phyloP scores from a whole-genome alignment of 2,113 vertebrate species.

The Heteronetta atricapilla region DNA sequence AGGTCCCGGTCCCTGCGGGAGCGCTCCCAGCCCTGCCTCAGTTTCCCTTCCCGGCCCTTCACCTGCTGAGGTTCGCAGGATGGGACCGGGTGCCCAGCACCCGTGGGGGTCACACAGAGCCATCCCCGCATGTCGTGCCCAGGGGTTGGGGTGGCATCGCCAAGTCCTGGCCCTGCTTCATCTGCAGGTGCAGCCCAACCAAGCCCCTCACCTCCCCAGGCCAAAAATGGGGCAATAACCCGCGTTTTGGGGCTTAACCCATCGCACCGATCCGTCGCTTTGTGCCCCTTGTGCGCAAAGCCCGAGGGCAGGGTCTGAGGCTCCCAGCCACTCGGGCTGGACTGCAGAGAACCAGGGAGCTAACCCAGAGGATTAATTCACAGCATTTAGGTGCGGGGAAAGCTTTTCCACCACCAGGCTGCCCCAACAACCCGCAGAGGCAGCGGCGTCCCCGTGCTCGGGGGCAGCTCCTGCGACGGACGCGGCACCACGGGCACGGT shows the following conservation, averaged over 20 bases:
- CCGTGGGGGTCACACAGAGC: rapidly evolving
- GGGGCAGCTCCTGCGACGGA: no score
- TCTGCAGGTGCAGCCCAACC: background rate
- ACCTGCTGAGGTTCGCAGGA: rapidly evolving
- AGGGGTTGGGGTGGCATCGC: background rate
- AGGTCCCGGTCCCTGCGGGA: background rate
- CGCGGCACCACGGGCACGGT: rapidly evolving
- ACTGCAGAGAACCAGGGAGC: rapidly evolving
- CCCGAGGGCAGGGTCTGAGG: background rate
- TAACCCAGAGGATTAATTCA: background rate
- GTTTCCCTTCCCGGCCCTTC: background rate
- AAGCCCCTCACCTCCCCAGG: background rate
- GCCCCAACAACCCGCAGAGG: background rate
- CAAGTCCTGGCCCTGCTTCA: background rate
- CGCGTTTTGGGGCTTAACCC: background rate
- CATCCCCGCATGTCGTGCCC: background rate
- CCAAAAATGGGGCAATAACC: background rate
- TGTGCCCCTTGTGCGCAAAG: background rate
- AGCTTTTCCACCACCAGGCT: background rate
- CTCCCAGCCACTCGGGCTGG: background rate
- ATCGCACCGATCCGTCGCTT: background rate
- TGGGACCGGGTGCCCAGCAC: rapidly evolving
- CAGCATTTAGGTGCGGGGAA: background rate
- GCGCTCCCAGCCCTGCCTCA: rapidly evolving
- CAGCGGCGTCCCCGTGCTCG: background rate